These are phyloP conservation scores for Samia ricini DNA, from an alignment of 1,140 invertebrate genomes.

Conservation along the genomic window DNA sequence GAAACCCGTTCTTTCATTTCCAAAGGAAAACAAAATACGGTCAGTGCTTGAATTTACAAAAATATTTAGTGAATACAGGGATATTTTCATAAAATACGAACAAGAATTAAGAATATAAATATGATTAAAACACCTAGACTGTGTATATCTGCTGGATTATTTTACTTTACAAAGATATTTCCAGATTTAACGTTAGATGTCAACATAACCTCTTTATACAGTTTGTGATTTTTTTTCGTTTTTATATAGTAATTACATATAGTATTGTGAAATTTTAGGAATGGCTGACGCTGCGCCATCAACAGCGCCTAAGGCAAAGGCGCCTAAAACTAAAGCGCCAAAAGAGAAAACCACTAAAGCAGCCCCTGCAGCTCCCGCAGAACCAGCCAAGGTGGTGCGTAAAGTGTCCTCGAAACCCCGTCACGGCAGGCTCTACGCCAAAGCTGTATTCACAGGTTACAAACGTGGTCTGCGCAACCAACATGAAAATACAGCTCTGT, in stretches of 20 bases:
- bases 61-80: slow-evolving; percentile 27
- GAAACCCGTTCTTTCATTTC: slow-evolving; percentile 58
- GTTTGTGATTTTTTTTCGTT: slow-evolving; percentile 15
- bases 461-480: slow-evolving; percentile 98
- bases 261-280: slow-evolving; percentile 65
- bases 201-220: slow-evolving; percentile 64
- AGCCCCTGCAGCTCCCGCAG: slow-evolving; percentile 67
- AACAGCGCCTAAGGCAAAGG: slow-evolving; percentile 80
- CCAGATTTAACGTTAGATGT: slow-evolving; percentile 52
- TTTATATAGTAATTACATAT: slow-evolving; percentile 30
- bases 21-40: slow-evolving; percentile 53
- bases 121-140: neutral
- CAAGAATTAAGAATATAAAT: slow-evolving; percentile 1
- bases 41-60: slow-evolving; percentile 47
- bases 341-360: slow-evolving; percentile 79
- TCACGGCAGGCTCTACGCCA: slow-evolving; percentile 94
- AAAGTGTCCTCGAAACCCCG: slow-evolving; percentile 80
- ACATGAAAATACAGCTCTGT: slow-evolving; percentile 96
- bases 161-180: slow-evolving; percentile 40
- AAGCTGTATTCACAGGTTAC: slow-evolving; percentile 98
- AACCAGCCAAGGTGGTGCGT: slow-evolving; percentile 75
- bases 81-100: slow-evolving; percentile 27
- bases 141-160: slow-evolving; percentile 30
- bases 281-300: slow-evolving; percentile 81
- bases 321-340: slow-evolving; percentile 79